Percentiles rank a stretch among this genome's conserved stretches.
Evolutionary conservation across 1,140 invertebrate species (phyloP).

Genomic region (Cyclina sinensis): DNA sequence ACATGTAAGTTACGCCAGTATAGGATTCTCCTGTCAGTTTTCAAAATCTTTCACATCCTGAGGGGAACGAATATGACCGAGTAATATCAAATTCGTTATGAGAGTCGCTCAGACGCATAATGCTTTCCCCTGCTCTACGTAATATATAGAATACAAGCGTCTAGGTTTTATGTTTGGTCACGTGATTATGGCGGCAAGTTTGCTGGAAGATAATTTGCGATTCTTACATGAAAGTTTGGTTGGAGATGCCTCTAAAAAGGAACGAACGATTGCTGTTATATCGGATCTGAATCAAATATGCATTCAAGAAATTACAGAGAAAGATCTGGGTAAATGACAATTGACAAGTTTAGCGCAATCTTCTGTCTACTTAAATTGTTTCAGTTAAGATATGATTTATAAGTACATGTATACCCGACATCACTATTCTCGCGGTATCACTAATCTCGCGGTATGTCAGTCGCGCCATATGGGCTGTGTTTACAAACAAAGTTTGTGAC

Average conservation of each 20-base stretch:
- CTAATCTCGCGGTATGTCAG: no score
- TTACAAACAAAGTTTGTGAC: no score
- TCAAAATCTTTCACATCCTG: neutral
- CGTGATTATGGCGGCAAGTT: conserved; percentile 74
- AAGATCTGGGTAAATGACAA: conserved; percentile 77
- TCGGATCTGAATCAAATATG: conserved; percentile 79
- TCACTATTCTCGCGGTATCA: no score
- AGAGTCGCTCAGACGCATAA: neutral
- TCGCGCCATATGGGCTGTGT: no score
- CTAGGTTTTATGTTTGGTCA: neutral
- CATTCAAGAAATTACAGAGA: conserved; percentile 77
- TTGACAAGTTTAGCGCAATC: neutral
- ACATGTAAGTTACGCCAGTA: neutral
- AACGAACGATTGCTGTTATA: conserved; percentile 74
- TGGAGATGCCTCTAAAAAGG: conserved; percentile 58
- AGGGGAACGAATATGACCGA: neutral
- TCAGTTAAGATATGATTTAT: no score
- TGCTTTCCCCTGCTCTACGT: neutral
- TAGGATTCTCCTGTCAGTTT: neutral
- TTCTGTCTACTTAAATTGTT: no score
- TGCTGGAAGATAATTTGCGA: conserved; percentile 74
- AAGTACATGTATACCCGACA: no score
- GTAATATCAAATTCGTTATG: neutral
- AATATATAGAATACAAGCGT: neutral
- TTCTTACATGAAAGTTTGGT: conserved; percentile 72